Evolutionary conservation across 2,113 vertebrate genomes (phyloP), one percentile per base, ranked within the genome.

Genomic region (Thomomys bottae): DNA sequence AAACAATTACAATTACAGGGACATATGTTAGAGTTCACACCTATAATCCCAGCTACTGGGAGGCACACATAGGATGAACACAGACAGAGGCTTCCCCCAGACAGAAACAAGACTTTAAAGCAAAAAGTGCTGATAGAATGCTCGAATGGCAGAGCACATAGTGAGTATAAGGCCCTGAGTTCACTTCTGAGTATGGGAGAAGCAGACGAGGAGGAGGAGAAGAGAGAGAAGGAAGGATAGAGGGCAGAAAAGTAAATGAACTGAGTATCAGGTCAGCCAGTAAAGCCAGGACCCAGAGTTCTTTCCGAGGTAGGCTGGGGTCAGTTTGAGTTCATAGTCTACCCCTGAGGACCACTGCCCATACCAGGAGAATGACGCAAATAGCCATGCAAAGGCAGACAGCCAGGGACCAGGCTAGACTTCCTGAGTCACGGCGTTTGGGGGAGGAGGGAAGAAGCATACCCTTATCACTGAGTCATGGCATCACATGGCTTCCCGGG

Each of bases 271-370:
- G 30, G 30, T 38, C 7, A 0, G 32, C 17, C 14, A 61, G 34
- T 66, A n/a, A 70, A 11, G 36, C 26, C 1, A 24, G 30, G 11
- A 66, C 42, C 49, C 9, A 34, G 9, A 14, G 4, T 21, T 36
- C n/a, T 34, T 24, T 42, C 54, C n/a, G 1, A 28, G 38, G 4
- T 32, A 12, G 26, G 1, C 26, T 40, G 10, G 36, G 14, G 9
- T n/a, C 20, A 21, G 59, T 61, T 21, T 61, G 32, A 21, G 12
- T 26, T 54, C 40, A 20, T 61, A 40, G 49, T 30, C 9, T 30
- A 17, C 0, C 0, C 28, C 79, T n/a, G 8, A 23, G 17, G 1
- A 6, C 75, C 8, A 12, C 34, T 63, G 26, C 14, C 34, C 4
- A 40, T 6, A 30, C 3, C 28, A 70, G 30, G 8, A 36, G n/a